phyloP scores from a whole-genome alignment of 2,797 vertebrate genomes.

The Danio jaintianensis region DNA sequence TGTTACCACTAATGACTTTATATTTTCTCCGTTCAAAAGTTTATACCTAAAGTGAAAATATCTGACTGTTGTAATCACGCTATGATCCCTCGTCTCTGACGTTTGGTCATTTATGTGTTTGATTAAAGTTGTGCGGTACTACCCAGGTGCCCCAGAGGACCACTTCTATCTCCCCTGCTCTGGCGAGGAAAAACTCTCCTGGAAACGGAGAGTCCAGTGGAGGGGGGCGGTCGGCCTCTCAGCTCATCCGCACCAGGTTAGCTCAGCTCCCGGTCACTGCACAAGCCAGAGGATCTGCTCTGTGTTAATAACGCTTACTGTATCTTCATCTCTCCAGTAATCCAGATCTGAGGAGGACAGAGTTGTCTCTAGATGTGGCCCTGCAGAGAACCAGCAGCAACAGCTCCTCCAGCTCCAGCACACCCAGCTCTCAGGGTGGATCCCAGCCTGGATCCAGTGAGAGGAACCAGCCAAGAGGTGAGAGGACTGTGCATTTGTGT shows the following conservation, averaged over 20 bases:
- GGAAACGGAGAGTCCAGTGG: constrained; percentile 86
- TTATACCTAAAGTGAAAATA: constrained; percentile 3
- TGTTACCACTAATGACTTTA: not conserved
- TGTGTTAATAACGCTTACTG: constrained; percentile 11
- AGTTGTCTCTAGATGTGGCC: constrained; percentile 87
- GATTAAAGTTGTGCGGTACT: constrained; percentile 43
- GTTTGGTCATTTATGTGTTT: constrained; percentile 39
- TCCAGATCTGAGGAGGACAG: constrained; percentile 84
- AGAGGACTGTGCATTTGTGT: constrained; percentile 57
- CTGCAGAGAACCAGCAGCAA: constrained; percentile 93
- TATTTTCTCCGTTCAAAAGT: not conserved
- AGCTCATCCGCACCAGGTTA: constrained; percentile 90
- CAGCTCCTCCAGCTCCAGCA: constrained; percentile 94
- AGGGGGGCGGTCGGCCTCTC: constrained; percentile 83
- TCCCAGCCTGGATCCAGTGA: constrained; percentile 86
- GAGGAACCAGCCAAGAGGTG: constrained; percentile 85
- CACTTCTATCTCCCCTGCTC: constrained; percentile 94
- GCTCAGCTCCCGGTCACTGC: not conserved
- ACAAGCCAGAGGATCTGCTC: not conserved
- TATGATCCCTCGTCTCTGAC: constrained; percentile 28
- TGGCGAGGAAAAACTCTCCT: constrained; percentile 94
- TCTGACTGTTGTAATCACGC: not conserved
- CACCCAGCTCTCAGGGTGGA: constrained; percentile 92
- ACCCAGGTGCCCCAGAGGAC: constrained; percentile 92
- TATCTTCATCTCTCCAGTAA: constrained; percentile 44